Evolutionary conservation across 2,888 invertebrate genomes (phyloP), one percentile per base, ranked within the genome.

Genomic region (Lymantria dispar): DNA sequence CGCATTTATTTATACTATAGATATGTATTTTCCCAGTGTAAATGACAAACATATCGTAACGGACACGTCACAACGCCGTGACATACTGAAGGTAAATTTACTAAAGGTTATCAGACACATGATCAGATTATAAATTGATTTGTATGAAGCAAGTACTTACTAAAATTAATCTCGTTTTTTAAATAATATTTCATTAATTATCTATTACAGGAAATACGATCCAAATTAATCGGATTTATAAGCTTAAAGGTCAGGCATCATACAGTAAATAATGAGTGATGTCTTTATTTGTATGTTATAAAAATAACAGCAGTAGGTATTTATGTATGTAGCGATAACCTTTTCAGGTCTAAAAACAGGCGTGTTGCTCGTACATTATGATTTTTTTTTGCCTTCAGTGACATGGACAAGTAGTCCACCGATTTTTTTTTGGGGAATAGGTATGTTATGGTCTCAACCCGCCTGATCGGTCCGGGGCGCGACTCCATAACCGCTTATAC

Each of bases 171-270:
- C 45, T 41, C 14, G 15, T 55, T 42, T 43, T 44, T n/a, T 40
- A 37, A 30, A 29, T 47, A 52, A 49, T 15, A 8, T 42, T 30
- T 31, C 40, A 46, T 42, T 22, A 36, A 45, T 50, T 38, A 56
- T 48, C 47, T 62, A 48, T 48, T 54, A 48, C 50, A 52, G 42
- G 22, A 43, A 55, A 60, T 54, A 54, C 48, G 48, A 54, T 44
- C 47, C 46, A 64, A n/a, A 61, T 65, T 65, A 52, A 62, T 56
- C 54, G 50, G 56, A 62, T 47, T 54, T 52, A 60, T 54, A 58
- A 41, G 42, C 37, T 22, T 22, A 64, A 62, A 62, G 57, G 60
- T 60, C 54, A 65, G 65, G 52, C 52, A 30, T 43, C 29, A 14
- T 43, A 64, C 58, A 56, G 30, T 54, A 40, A 60, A 58, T 61